Percentiles rank a stretch among this genome's conserved stretches.
Evolutionary conservation across 2,113 vertebrate species (phyloP).

Genomic region (Festucalex cinctus): DNA sequence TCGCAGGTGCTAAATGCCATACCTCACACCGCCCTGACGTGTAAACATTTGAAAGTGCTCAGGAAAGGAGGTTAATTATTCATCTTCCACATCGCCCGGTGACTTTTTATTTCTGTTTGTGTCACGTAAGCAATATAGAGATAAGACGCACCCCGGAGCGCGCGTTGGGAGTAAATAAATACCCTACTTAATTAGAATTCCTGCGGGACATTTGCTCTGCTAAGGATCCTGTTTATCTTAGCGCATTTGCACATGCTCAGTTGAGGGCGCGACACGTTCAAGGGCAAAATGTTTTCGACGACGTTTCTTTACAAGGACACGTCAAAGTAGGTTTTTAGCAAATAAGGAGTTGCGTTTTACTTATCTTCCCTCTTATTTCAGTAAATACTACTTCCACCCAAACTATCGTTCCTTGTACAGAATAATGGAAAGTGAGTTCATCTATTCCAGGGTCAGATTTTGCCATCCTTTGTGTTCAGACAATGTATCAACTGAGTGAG

Average conservation of each 20-base stretch:
- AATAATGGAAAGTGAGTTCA: background rate
- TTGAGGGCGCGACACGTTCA: slow-evolving; percentile 25
- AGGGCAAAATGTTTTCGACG: slow-evolving; percentile 20
- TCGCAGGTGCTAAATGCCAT: slow-evolving; percentile 1
- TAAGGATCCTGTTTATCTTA: slow-evolving; percentile 15
- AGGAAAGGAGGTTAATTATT: background rate
- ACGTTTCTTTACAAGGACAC: background rate
- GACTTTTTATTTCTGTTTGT: slow-evolving; percentile 5
- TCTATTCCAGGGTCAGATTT: background rate
- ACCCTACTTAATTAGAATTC: slow-evolving; percentile 1
- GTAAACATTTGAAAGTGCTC: background rate
- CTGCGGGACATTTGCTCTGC: slow-evolving; percentile 14
- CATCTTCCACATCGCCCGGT: background rate
- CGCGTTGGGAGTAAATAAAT: slow-evolving; percentile 5
- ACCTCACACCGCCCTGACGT: background rate
- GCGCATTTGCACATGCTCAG: slow-evolving; percentile 21
- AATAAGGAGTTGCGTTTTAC: background rate
- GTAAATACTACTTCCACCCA: background rate
- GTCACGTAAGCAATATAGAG: slow-evolving; percentile 4
- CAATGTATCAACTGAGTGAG: background rate
- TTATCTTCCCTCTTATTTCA: background rate
- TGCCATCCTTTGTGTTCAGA: background rate
- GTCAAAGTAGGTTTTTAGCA: background rate
- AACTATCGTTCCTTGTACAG: background rate
- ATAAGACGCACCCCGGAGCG: background rate